These are phyloP conservation scores for Brachyptera putata DNA, from an alignment of 2,888 invertebrate species.

Conservation along the genomic window DNA sequence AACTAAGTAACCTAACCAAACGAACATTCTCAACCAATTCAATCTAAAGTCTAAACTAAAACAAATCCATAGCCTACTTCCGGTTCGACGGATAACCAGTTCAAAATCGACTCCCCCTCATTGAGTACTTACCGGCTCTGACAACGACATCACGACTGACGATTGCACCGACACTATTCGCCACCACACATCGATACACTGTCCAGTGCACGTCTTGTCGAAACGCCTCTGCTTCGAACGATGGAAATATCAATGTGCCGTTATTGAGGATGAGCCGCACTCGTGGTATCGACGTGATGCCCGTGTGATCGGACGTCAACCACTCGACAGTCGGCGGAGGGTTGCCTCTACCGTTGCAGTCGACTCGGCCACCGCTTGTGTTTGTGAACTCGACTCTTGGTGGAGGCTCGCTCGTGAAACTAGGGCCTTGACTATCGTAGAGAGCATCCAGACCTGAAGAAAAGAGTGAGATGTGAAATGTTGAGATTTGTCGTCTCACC, in stretches of 20 bases:
- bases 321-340: slow-evolving; percentile 53
- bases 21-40: no score
- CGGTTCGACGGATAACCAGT: no score
- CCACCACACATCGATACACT: slow-evolving; percentile 51
- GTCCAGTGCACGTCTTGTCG: slow-evolving; percentile 56
- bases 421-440: slow-evolving; percentile 54
- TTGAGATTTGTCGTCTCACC: no score
- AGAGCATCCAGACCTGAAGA: slow-evolving; percentile 44
- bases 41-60: no score
- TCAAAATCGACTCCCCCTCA: no score
- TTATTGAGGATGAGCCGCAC: slow-evolving; percentile 48
- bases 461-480: neutral
- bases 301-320: slow-evolving; percentile 51
- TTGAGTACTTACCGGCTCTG: slow-evolving; percentile 45
- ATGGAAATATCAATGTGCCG: slow-evolving; percentile 53
- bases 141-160: slow-evolving; percentile 52
- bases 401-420: slow-evolving; percentile 51
- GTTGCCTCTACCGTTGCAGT: slow-evolving; percentile 53
- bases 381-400: slow-evolving; percentile 54
- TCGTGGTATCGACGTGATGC: slow-evolving; percentile 49
- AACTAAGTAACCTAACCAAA: no score
- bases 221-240: slow-evolving; percentile 53
- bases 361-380: slow-evolving; percentile 50
- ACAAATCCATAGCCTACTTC: no score
- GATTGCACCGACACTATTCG: slow-evolving; percentile 51